Evolutionary conservation across 64 coral and sea anemone genomes (phyloP).

Genomic region (Pachyseris speciosa): DNA sequence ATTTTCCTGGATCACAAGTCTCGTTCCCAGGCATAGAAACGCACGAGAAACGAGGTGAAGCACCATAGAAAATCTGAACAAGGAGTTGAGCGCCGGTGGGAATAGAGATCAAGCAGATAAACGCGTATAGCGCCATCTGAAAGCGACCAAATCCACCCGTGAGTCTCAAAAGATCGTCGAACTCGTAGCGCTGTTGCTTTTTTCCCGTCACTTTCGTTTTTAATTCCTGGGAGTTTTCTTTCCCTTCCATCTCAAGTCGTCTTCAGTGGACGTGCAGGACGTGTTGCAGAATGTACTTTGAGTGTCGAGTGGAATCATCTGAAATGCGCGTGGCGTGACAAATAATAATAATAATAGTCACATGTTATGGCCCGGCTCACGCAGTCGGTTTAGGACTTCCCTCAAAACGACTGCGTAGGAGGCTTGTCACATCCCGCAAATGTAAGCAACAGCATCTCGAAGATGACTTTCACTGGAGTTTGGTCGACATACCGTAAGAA

Average conservation of each 20-base stretch:
- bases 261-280: no score
- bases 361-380: no score
- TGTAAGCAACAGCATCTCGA: no score
- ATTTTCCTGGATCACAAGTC: conserved; percentile 25
- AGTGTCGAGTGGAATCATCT: no score
- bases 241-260: not conserved
- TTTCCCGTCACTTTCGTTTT: not conserved
- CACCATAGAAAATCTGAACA: conserved; percentile 69
- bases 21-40: not conserved
- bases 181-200: conserved; percentile 18
- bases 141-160: conserved; percentile 75
- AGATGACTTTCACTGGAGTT: no score
- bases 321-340: no score
- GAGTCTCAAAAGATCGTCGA: conserved; percentile 56
- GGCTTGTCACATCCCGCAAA: no score
- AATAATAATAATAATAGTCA: no score
- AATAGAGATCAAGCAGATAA: conserved; percentile 49
- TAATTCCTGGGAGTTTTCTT: not conserved
- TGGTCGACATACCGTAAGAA: no score
- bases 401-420: no score
- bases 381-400: no score
- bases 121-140: conserved; percentile 3
- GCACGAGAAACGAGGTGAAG: conserved; percentile 50
- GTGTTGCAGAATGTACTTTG: no score
- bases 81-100: conserved; percentile 50